phyloP scores from a whole-genome alignment of 2,113 vertebrate species.

The Corythornis madagascariensis region DNA sequence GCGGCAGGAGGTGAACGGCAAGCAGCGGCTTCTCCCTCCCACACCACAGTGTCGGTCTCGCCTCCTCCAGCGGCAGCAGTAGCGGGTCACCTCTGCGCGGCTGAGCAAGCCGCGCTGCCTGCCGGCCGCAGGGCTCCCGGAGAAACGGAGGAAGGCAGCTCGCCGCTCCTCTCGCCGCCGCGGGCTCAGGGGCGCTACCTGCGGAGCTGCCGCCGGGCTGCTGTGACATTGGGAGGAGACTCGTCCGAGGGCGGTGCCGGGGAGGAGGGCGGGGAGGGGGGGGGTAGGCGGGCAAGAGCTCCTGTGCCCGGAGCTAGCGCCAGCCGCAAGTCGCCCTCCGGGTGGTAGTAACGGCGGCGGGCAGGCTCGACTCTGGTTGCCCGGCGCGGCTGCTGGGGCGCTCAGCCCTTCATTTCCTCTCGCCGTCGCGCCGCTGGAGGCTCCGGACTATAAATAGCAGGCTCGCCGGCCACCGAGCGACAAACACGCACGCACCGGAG shows the following conservation, averaged over 20 bases:
- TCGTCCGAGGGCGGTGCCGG: neutral
- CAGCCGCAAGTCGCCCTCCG: conserved; percentile 33
- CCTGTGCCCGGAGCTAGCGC: neutral
- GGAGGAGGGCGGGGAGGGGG: neutral
- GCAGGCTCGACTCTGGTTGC: neutral
- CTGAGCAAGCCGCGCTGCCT: neutral
- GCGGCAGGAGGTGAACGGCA: conserved; percentile 54
- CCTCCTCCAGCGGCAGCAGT: conserved; percentile 29
- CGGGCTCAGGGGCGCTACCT: neutral
- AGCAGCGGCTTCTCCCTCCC: conserved; percentile 34
- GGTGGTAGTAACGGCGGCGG: neutral
- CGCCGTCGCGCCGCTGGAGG: conserved; percentile 20
- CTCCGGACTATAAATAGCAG: conserved; percentile 76
- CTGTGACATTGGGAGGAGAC: conserved; percentile 65
- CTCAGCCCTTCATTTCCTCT: neutral
- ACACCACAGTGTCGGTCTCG: conserved; percentile 20
- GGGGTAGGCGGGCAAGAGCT: neutral
- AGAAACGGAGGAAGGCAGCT: neutral
- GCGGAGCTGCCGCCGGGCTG: neutral
- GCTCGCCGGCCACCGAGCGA: neutral
- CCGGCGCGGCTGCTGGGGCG: neutral
- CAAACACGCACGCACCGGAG: neutral
- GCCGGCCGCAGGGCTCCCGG: neutral
- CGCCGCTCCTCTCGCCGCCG: neutral
- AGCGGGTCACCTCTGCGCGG: conserved; percentile 37